Conservation (phyloP, 2,113 vertebrate genomes). For the Cynopterus brachyotis region DNA sequence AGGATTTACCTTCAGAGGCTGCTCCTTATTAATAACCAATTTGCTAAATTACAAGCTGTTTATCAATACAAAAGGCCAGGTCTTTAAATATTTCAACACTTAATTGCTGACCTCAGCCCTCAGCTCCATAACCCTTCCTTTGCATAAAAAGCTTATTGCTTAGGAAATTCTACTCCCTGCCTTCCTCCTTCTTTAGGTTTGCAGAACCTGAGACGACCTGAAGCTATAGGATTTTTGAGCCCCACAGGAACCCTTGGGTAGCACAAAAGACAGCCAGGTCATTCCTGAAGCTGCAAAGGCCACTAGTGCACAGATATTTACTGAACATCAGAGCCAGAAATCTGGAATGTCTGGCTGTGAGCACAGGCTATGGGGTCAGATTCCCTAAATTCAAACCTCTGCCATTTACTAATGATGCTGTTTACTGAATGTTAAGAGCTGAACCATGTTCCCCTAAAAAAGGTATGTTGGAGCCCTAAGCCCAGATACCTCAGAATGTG, state of each 20-base stretch:
- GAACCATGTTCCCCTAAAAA: not conserved
- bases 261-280: not conserved
- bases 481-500: not conserved
- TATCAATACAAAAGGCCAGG: slow-evolving; percentile 16
- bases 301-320: not conserved
- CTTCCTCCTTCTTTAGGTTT: not conserved
- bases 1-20: not conserved
- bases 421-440: not conserved
- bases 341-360: not conserved
- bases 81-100: slow-evolving; percentile 69
- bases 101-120: not conserved
- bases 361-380: not conserved
- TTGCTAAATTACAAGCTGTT: slow-evolving; percentile 47
- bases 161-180: not conserved
- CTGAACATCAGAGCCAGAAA: not conserved
- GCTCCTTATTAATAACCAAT: slow-evolving; percentile 10
- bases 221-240: not conserved
- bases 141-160: not conserved
- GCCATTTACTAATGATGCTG: not conserved
- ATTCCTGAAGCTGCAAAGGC: not conserved
- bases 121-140: not conserved
- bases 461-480: not conserved
- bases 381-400: not conserved
- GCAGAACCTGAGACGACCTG: not conserved
- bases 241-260: not conserved